Evolutionary conservation across 2,888 invertebrate genomes (phyloP), one percentile per base, ranked within the genome.

Genomic region (Tryphoninae sp.): DNA sequence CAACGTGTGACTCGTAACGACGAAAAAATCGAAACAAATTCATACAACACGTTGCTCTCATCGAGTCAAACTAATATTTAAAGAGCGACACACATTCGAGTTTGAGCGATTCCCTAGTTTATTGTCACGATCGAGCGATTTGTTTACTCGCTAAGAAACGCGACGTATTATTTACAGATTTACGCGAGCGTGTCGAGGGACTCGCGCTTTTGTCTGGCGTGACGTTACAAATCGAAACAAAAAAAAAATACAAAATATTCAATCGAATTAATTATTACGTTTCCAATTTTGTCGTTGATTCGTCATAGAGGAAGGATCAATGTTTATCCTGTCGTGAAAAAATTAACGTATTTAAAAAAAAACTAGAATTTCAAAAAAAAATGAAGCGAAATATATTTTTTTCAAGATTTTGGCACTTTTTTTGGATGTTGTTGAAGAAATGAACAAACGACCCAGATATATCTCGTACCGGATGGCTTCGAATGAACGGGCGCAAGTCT

Each of bases 11-110:
- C 1, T 55, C 22, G 8, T 2, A 8, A 55, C 55, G 55, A 55
- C 0, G 19, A 55, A 55, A 55, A 8, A 3, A 19, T 9, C 51
- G 51, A 16, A 51, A 13, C 1, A 51, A 11, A 49, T 13, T n/a
- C 45, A 3, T 13, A 45, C 45, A 9, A 9, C 45, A 13, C 45
- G 45, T 1, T 45, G 13, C 11, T 45, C 45, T 11, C 9, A 45
- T 11, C 45, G 11, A 13, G 13, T 7, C 11, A 45, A 68, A 53
- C 53, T 62, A 22, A 69, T 89, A 86, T 90, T 89, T 89, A 86
- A 87, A 87, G 87, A 90, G 86, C 89, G 88, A 89, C 88, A 88
- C 89, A 88, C 87, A 88, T 87, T 86, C 62, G 83, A 80, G 62
- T 76, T 74, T 82, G 82, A 80, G 13, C 45, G 45, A 45, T 3